Evolutionary conservation across 2,888 invertebrate species (phyloP).

Genomic region (Andrena praecox): DNA sequence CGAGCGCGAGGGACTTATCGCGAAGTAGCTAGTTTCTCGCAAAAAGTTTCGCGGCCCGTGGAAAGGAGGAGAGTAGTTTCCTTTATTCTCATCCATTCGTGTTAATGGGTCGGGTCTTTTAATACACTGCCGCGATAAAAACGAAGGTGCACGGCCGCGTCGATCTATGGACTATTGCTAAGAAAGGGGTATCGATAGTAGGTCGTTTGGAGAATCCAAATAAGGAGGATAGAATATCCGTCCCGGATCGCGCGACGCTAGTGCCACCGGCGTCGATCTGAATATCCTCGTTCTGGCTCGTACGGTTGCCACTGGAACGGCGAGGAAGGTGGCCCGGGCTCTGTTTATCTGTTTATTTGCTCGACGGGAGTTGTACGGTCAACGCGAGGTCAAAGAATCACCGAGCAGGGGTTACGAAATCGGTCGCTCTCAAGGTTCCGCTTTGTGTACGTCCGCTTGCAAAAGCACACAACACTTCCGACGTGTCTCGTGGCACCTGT

Average conservation of each 20-base stretch:
- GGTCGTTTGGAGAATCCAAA: background rate
- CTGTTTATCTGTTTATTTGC: too few relatives aligned
- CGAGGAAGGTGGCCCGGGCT: too few relatives aligned
- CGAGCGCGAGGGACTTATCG: background rate
- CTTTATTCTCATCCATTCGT: constrained; percentile 6
- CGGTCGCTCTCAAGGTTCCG: constrained; percentile 59
- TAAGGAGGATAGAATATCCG: too few relatives aligned
- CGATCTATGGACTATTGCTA: background rate
- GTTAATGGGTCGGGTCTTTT: constrained; percentile 8
- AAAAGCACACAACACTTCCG: constrained; percentile 61
- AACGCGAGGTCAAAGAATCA: constrained; percentile 17
- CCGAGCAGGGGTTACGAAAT: constrained; percentile 59
- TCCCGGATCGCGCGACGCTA: too few relatives aligned
- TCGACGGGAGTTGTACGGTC: background rate
- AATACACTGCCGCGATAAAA: background rate
- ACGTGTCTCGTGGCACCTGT: constrained; percentile 67
- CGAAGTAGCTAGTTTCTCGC: background rate
- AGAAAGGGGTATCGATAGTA: background rate
- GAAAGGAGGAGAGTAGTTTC: background rate
- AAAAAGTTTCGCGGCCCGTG: background rate
- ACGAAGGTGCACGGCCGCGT: background rate
- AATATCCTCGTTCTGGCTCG: too few relatives aligned
- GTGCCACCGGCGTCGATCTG: too few relatives aligned
- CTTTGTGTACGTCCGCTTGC: constrained; percentile 52
- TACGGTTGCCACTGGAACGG: too few relatives aligned